Percentiles rank a stretch among this genome's conserved stretches.
phyloP scores from a whole-genome alignment of 2,888 invertebrate species.

The Cosmia trapezina region DNA sequence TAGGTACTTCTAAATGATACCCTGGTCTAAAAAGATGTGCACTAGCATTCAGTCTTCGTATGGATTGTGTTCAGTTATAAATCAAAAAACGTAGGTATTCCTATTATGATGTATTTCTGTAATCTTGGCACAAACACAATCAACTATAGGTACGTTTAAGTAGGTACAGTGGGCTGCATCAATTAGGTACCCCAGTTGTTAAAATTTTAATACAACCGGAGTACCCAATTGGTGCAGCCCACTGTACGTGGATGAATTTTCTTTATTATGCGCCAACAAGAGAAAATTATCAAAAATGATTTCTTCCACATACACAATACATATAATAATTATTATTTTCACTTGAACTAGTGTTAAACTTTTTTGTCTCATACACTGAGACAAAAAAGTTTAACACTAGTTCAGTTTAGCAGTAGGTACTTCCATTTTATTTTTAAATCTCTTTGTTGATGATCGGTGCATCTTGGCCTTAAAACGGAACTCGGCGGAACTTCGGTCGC shows the following conservation, averaged over 20 bases:
- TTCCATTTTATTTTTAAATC: not conserved
- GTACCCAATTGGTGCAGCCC: too few species aligned
- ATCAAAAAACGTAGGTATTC: not conserved
- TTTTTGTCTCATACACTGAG: too few species aligned
- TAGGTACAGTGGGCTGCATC: too few species aligned
- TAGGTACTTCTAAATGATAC: not conserved
- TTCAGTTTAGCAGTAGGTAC: not conserved
- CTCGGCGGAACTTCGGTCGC: constrained; percentile 82
- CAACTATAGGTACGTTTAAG: not conserved
- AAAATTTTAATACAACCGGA: too few species aligned
- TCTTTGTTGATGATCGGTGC: constrained; percentile 8
- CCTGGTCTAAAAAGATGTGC: not conserved
- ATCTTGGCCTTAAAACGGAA: constrained; percentile 78
- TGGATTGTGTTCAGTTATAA: too few species aligned
- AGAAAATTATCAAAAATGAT: not conserved
- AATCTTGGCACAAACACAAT: too few species aligned
- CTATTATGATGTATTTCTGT: too few species aligned
- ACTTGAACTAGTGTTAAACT: not conserved
- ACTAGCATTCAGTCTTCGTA: not conserved
- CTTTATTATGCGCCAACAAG: too few species aligned
- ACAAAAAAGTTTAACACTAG: too few species aligned
- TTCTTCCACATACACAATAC: not conserved
- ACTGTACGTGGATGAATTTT: not conserved
- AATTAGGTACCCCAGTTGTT: too few species aligned
- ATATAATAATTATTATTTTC: not conserved